Evolutionary conservation across 2,797 vertebrate genomes (phyloP).

Genomic region (Hypotaenidia okinawae): DNA sequence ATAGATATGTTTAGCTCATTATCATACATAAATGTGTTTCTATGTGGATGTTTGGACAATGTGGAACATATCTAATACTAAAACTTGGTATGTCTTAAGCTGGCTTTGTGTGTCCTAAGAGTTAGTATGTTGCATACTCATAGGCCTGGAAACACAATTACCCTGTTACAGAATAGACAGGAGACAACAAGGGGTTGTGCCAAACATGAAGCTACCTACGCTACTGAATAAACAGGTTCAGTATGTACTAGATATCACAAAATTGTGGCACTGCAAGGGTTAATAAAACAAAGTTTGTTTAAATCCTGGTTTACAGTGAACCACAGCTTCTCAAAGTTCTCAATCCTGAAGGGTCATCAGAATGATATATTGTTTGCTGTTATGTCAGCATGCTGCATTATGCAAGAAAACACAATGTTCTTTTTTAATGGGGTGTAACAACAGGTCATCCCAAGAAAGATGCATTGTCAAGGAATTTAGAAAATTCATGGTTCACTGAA

Average conservation of each 20-base stretch:
- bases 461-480: not conserved
- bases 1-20: not conserved
- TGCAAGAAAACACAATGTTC: not conserved
- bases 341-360: not conserved
- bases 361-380: not conserved
- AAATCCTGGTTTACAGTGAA: not conserved
- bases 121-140: too few relatives aligned
- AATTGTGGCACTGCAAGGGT: not conserved
- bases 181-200: not conserved
- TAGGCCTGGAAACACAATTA: not conserved
- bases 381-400: not conserved
- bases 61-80: not conserved
- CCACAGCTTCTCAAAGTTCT: not conserved
- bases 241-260: not conserved
- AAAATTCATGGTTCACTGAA: slow-evolving; percentile 2
- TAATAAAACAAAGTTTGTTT: not conserved
- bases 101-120: not conserved
- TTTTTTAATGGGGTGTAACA: slow-evolving; percentile 29
- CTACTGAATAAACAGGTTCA: not conserved
- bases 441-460: slow-evolving; percentile 15
- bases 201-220: not conserved
- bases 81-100: not conserved
- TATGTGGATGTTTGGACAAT: not conserved
- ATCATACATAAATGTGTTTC: not conserved
- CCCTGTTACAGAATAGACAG: not conserved